A percentile compares a stretch with the other conserved stretches of the same genome.
Evolutionary conservation across 2,797 vertebrate genomes (phyloP).

Genomic region (Myotis planiceps): DNA sequence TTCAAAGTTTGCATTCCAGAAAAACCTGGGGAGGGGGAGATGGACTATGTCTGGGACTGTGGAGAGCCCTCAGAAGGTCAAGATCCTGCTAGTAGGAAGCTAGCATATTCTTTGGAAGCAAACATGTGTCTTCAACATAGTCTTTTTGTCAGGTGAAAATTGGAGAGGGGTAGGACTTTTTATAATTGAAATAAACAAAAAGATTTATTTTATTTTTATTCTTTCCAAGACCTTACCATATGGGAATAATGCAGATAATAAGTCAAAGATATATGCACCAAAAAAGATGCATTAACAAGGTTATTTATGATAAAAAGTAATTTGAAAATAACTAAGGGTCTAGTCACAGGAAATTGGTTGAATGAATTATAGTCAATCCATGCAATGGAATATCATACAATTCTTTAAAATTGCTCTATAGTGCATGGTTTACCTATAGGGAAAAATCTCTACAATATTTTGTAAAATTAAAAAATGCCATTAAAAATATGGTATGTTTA

Average conservation of each 20-base stretch:
- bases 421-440: not conserved
- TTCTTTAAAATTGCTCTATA: not conserved
- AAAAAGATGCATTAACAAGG: not conserved
- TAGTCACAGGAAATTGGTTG: not conserved
- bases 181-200: not conserved
- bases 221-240: conserved; percentile 37
- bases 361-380: not conserved
- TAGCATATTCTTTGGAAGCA: not conserved
- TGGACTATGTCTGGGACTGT: not conserved
- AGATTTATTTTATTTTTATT: not conserved
- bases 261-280: not conserved
- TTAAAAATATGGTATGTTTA: not conserved
- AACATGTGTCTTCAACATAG: not conserved
- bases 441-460: not conserved
- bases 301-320: not conserved
- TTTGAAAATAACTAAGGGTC: not conserved
- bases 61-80: not conserved
- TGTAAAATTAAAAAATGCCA: not conserved
- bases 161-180: not conserved
- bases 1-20: not conserved
- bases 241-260: conserved; percentile 18
- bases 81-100: not conserved
- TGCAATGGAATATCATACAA: not conserved
- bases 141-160: not conserved
- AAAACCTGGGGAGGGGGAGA: not conserved